phyloP scores from a whole-genome alignment of 2,113 vertebrate species.

The Rattus rattus region DNA sequence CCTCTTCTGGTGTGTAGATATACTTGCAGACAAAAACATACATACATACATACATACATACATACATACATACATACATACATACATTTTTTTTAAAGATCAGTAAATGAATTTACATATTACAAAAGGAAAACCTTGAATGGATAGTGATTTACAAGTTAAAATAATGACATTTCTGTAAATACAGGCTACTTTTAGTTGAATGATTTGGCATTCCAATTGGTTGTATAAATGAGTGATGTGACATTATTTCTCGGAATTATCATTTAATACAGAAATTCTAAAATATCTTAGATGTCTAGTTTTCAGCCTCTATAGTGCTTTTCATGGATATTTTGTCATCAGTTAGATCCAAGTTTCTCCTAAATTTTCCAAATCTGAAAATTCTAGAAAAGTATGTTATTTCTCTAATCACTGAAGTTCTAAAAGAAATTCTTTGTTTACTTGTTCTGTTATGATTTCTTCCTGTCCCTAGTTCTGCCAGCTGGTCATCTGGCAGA shows the following conservation, averaged over 20 bases:
- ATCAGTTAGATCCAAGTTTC: constrained; percentile 6
- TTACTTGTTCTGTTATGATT: not conserved
- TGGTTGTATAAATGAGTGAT: not conserved
- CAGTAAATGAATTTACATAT: not conserved
- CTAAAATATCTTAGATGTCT: not conserved
- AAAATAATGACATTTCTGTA: constrained; percentile 35
- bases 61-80: too few relatives aligned
- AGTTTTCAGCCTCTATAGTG: not conserved
- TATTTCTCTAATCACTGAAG: not conserved
- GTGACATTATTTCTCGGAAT: constrained; percentile 39
- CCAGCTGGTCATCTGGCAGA: not conserved
- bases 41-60: too few relatives aligned
- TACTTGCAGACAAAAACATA: too few relatives aligned
- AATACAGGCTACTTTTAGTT: constrained; percentile 43
- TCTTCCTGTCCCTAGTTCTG: not conserved
- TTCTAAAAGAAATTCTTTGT: not conserved
- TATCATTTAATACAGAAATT: constrained; percentile 8
- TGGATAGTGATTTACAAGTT: not conserved
- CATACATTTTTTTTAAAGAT: not conserved
- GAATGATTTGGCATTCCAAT: not conserved
- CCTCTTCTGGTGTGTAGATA: not conserved
- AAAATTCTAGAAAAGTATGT: not conserved
- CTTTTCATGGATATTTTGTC: not conserved
- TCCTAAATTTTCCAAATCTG: not conserved
- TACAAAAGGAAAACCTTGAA: not conserved